These are phyloP conservation scores for Drosophila neocordata DNA, from an alignment of 1,140 invertebrate genomes.

Conservation along the genomic window DNA sequence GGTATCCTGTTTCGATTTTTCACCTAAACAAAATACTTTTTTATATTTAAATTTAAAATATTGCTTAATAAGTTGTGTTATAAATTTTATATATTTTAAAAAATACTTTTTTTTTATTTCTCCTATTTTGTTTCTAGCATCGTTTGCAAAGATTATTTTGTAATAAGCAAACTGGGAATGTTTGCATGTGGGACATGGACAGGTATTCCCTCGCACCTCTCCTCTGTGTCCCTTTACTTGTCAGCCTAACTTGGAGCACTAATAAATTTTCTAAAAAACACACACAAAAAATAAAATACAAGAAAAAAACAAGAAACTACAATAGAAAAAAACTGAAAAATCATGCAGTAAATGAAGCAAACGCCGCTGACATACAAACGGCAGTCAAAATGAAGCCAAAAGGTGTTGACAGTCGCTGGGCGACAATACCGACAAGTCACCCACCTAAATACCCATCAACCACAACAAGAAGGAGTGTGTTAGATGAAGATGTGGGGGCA, in stretches of 20 bases:
- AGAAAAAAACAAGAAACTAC: slow-evolving; percentile 26
- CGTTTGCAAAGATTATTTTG: not conserved
- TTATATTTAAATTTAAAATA: too few species aligned
- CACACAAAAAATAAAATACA: slow-evolving; percentile 30
- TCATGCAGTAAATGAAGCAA: slow-evolving; percentile 75
- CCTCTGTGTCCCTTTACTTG: not conserved
- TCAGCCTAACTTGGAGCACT: slow-evolving; percentile 37
- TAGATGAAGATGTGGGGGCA: not conserved
- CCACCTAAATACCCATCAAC: slow-evolving; percentile 26
- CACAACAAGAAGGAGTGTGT: not conserved
- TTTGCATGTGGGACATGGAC: slow-evolving; percentile 31
- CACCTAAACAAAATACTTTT: too few species aligned
- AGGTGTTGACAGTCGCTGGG: slow-evolving; percentile 50
- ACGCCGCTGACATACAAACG: slow-evolving; percentile 68
- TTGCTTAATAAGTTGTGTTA: too few species aligned
- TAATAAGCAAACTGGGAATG: slow-evolving; percentile 16
- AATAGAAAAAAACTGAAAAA: slow-evolving; percentile 55
- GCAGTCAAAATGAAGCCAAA: slow-evolving; percentile 20
- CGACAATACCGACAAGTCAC: slow-evolving; percentile 60
- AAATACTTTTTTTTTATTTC: too few species aligned
- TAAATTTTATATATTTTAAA: too few species aligned
- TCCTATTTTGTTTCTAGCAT: not conserved
- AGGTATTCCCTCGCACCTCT: not conserved
- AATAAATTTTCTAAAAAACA: slow-evolving; percentile 50
- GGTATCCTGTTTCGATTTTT: too few species aligned